Evolutionary conservation across 2,888 invertebrate species (phyloP), one percentile per base, ranked within the genome.

Genomic region (Amitus sp.): DNA sequence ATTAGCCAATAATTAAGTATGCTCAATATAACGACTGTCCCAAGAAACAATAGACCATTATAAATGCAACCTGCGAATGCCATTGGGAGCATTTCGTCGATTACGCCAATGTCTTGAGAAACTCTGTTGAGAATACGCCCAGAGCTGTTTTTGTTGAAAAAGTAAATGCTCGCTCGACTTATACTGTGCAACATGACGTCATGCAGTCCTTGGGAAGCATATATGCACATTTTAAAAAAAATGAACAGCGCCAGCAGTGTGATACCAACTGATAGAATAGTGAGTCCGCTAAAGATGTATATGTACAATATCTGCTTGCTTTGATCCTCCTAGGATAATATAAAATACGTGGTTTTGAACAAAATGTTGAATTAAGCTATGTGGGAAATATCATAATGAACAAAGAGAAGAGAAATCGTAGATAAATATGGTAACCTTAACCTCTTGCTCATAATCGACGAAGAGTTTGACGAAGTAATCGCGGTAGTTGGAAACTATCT

Each of bases 71-170:
- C 89, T 40, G 90, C 86, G 52, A 89, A 70, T 0, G 88, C 88
- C 2, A 84, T 82, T 0, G 89, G 89, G 57, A 90, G 69, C 6
- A 88, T 80, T 72, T 89, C 89, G 69, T 90, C 89, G 0, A 89
- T 87, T 0, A 88, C 86, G 0, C 89, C 94, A 86, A 94, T 90
- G 73, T 96, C 96, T 81, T 95, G 95, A 0, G 95, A 92, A 83
- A 96, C 95, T 18, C 96, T 85, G 83, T 95, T 96, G 42, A 96
- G 84, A 70, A 96, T 91, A 42, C 92, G 84, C 0, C 92, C 92
- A 0, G 91, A 90, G 0, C 94, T 92, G 82, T 95, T 96, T 2
- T 88, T 88, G 77, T 95, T 94, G 83, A 96, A 96, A 84, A 96
- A 96, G 17, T 88, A 85, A 88, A 95, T 92, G 0, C 92, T 89